Base-by-base conservation (phyloP, 2,888 invertebrate genomes). In the Syrista parreyssii region DNA sequence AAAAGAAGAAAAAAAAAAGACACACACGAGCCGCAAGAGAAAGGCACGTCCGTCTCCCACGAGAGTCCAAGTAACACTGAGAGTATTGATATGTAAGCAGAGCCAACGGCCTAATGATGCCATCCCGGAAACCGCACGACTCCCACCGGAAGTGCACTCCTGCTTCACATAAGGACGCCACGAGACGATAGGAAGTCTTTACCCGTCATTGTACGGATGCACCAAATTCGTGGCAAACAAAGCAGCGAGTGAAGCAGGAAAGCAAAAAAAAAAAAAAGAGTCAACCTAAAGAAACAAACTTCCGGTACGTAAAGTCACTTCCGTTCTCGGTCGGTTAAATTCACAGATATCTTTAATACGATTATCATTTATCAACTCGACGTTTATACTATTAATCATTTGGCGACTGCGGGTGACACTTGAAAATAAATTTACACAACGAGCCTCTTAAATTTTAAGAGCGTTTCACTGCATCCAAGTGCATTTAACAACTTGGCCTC, bases 101-200 rank as follows among this genome's bases (percentile, higher is more conserved):
- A 74, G 76, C 68, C 76, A 75, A 31, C 71, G 35, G 55, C 23
- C 75, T 68, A 40, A 35, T 55, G 68, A 40, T n/a, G 32, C 55
- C 55, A 55, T 83, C 86, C 89, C 89, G 90, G 90, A 90, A 89
- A 89, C 89, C 89, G 83, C 90, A 90, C 88, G 87, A 84, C 83
- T 82, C 84, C 84, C 79, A 85, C 86, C 88, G 90, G 89, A 90
- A 90, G 88, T 87, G 78, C 80, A 75, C 83, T 75, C 68, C 74
- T 80, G 84, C 81, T 84, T 84, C 81, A 82, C 82, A 82, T 82
- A 81, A 81, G 81, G 77, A 83, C 78, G 78, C 77, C 81, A 77
- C 71, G 68, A 75, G 78, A 76, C 83, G 84, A 85, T 84, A 83
- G 83, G 84, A 55, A 55, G 40, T 55, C 83, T 88, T 85, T 88